Percentiles rank a stretch among this genome's conserved stretches.
phyloP scores from a whole-genome alignment of 2,888 invertebrate genomes.

The Sarcophaga subvicina region DNA sequence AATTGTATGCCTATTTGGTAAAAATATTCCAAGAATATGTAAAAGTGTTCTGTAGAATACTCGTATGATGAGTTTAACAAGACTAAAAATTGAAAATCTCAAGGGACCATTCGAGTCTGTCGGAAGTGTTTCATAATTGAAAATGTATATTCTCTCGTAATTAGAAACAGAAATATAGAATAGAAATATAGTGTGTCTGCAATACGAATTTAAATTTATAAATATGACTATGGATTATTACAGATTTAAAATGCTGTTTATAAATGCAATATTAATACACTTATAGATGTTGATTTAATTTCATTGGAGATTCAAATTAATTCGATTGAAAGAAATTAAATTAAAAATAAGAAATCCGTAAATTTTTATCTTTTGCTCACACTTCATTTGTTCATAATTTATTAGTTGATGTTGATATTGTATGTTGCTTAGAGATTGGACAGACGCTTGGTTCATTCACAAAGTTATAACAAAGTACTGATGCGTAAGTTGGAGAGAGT shows the following conservation, averaged over 20 bases:
- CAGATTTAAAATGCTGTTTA: not conserved
- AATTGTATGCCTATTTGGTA: not conserved
- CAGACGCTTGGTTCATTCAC: too few relatives aligned
- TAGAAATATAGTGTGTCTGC: not conserved
- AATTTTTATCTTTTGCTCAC: too few relatives aligned
- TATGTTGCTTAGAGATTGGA: too few relatives aligned
- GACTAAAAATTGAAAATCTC: slow-evolving; percentile 21
- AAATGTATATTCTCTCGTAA: slow-evolving; percentile 45
- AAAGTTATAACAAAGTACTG: too few relatives aligned
- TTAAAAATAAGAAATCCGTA: not conserved
- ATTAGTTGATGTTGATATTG: too few relatives aligned
- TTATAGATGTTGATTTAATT: not conserved
- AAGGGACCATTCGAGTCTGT: slow-evolving; percentile 57
- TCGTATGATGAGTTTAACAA: not conserved
- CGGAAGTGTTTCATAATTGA: slow-evolving; percentile 67
- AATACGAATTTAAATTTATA: slow-evolving; percentile 27
- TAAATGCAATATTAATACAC: not conserved
- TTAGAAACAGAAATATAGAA: slow-evolving; percentile 21
- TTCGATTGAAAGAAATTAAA: not conserved
- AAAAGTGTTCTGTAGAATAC: too few relatives aligned
- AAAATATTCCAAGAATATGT: too few relatives aligned
- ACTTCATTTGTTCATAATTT: too few relatives aligned
- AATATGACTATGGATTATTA: not conserved
- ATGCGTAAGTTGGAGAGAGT: too few relatives aligned
- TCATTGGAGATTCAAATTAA: not conserved